Conservation (phyloP, 2,797 vertebrate species). For the Erethizon dorsatum region DNA sequence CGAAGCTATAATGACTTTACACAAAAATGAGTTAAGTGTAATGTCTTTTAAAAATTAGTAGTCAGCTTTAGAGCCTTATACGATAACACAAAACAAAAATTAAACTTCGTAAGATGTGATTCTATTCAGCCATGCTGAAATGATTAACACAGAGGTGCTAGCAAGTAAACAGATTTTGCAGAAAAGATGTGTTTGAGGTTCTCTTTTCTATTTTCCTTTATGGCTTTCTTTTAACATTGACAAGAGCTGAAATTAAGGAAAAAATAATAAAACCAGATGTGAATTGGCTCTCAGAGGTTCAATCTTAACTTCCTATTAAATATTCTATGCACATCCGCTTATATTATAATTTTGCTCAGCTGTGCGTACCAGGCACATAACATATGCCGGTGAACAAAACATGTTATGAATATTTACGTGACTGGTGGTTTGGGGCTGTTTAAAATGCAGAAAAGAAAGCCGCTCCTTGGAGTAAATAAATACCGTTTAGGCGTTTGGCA, state of each 20-base stretch:
- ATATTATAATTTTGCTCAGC: conserved; percentile 45
- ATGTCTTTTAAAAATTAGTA: conserved; percentile 36
- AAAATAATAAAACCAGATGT: conserved; percentile 63
- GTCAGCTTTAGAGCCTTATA: conserved; percentile 1
- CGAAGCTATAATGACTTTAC: conserved; percentile 30
- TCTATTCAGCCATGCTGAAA: conserved; percentile 52
- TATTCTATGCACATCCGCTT: conserved; percentile 39
- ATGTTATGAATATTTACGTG: conserved; percentile 56
- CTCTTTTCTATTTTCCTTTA: conserved; percentile 68
- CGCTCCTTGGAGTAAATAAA: conserved; percentile 51
- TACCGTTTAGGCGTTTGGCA: conserved; percentile 63
- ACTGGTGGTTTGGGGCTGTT: conserved; percentile 28
- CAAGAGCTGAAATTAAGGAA: conserved; percentile 65
- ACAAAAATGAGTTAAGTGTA: conserved; percentile 49
- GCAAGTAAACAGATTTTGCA: conserved; percentile 66
- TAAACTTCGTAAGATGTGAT: conserved; percentile 35
- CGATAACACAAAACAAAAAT: conserved; percentile 67
- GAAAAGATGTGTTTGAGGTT: conserved; percentile 66
- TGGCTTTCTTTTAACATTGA: conserved; percentile 65
- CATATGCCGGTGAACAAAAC: conserved; percentile 40
- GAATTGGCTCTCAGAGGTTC: conserved; percentile 64
- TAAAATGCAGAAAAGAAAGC: conserved; percentile 55
- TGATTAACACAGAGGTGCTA: conserved; percentile 6
- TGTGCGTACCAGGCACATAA: conserved; percentile 63
- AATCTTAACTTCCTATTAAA: conserved; percentile 45